A percentile compares a stretch with the other conserved stretches of the same genome.
phyloP scores from a whole-genome alignment of 1,140 invertebrate genomes.

The Drosophila sproati region DNA sequence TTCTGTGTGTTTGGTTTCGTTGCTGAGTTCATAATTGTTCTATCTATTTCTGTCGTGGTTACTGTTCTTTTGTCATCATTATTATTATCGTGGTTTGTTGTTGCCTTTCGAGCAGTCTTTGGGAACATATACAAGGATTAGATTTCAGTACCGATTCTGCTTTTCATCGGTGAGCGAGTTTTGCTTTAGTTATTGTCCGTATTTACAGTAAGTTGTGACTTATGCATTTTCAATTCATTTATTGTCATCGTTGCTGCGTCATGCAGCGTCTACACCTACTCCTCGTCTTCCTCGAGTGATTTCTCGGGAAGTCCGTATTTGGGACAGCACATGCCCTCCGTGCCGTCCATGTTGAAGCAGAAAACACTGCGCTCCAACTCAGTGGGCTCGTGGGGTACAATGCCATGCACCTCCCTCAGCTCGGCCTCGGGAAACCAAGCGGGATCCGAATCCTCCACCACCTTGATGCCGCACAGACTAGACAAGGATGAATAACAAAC shows the following conservation, averaged over 20 bases:
- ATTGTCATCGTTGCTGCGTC: conserved; percentile 7
- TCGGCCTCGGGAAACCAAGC: conserved; percentile 96
- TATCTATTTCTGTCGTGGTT: conserved; percentile 8
- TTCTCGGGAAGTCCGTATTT: conserved; percentile 85
- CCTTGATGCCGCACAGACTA: conserved; percentile 90
- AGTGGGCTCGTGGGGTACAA: conserved; percentile 91
- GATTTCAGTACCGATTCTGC: conserved; percentile 42
- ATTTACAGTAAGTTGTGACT: conserved; percentile 62
- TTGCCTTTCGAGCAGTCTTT: conserved; percentile 65
- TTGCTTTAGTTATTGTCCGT: conserved; percentile 64
- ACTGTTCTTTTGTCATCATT: conserved; percentile 20
- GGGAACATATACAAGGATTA: conserved; percentile 48
- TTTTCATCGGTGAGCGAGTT: conserved; percentile 46
- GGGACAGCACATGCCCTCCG: conserved; percentile 92
- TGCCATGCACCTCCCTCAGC: conserved; percentile 94
- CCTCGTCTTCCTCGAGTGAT: conserved; percentile 83
- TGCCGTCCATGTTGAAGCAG: conserved; percentile 92
- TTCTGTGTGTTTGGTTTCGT: conserved; percentile 13
- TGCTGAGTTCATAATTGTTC: conserved; percentile 47
- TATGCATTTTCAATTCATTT: background rate
- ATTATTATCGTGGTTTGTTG: conserved; percentile 13
- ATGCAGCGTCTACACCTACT: conserved; percentile 27
- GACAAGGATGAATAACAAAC: background rate
- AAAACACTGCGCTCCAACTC: conserved; percentile 92
- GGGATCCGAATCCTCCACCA: conserved; percentile 95